Conservation (phyloP, 2,888 invertebrate species). For the Netelia fuscicornis region DNA sequence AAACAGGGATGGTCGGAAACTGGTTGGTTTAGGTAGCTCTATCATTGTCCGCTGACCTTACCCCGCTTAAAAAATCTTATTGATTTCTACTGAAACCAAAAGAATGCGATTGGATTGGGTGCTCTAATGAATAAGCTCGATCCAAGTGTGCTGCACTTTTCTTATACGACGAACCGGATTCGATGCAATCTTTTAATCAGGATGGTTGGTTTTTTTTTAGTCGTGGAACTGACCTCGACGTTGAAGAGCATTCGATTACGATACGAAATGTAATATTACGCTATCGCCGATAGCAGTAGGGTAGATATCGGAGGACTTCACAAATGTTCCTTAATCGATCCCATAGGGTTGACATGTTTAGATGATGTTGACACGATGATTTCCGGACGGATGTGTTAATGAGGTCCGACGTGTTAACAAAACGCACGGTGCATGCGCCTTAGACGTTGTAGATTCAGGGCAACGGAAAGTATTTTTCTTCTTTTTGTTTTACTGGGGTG, state of each 20-base stretch:
- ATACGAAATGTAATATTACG: background rate
- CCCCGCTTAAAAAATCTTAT: conserved; percentile 45
- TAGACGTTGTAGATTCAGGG: conserved; percentile 26
- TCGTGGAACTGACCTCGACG: background rate
- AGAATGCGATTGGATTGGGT: conserved; percentile 53
- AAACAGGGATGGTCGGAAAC: background rate
- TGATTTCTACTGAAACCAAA: conserved; percentile 50
- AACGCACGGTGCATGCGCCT: conserved; percentile 15
- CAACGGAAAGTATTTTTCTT: background rate
- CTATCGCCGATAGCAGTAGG: background rate
- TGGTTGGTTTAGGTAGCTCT: background rate
- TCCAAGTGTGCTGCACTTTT: background rate
- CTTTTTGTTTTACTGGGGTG: background rate
- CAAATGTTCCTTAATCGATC: no score
- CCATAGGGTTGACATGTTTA: no score
- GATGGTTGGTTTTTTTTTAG: background rate
- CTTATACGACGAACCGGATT: conserved; percentile 16
- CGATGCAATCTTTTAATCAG: background rate
- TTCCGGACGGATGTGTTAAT: no score
- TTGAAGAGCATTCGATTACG: background rate
- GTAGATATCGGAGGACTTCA: no score
- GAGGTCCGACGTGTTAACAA: background rate
- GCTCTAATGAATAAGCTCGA: conserved; percentile 30
- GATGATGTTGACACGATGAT: no score
- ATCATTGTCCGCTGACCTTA: conserved; percentile 37